Evolutionary conservation across 1,140 invertebrate species (phyloP), one percentile per base, ranked within the genome.

Genomic region (Steinernema feltiae): DNA sequence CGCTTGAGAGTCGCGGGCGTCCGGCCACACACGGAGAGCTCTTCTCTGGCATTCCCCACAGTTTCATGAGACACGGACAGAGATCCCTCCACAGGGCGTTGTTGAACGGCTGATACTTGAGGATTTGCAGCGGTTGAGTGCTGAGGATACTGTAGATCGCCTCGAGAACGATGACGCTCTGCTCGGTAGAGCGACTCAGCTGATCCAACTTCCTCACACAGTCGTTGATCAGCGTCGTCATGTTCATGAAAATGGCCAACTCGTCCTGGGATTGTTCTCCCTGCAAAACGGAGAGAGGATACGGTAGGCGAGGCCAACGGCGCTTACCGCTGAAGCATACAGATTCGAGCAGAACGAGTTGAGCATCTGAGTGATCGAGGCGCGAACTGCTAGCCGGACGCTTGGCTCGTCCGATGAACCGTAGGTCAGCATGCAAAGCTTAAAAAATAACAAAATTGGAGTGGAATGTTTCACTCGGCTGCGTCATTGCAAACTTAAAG

Each of bases 261-360:
- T 63, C 53, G 53, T 63, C 53, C 24, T 63, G 53, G 3, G 53
- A 63, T 7, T 63, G 7, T 63, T 63, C 53, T 27, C 24, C 53
- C 53, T 63, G 53, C 7, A 27, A 17, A 3, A 3, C 2, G 24
- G 2, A 12, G 3, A 3, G 53, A 63, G 15, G 24, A n/a, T 63
- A 15, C 24, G 24, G 53, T 7, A 3, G 24, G 12, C 24, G 24
- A n/a, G 53, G 53, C 35, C 7, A 63, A 3, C 7, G 41, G n/a
- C 41, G 12, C 53, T 63, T 27, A 63, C 53, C 12, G 53, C 53
- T 63, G 15, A 3, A n/a, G 53, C 53, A 27, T 63, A 63, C 12
- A 63, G 53, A 27, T 63, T 63, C 12, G 53, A 63, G 53, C 53
- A 63, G 53, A 63, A 63, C 53, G 53, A 63, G 53, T 63, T 63